Evolutionary conservation across 2,888 invertebrate genomes (phyloP).

Genomic region (Lordiphosa andalusiaca): DNA sequence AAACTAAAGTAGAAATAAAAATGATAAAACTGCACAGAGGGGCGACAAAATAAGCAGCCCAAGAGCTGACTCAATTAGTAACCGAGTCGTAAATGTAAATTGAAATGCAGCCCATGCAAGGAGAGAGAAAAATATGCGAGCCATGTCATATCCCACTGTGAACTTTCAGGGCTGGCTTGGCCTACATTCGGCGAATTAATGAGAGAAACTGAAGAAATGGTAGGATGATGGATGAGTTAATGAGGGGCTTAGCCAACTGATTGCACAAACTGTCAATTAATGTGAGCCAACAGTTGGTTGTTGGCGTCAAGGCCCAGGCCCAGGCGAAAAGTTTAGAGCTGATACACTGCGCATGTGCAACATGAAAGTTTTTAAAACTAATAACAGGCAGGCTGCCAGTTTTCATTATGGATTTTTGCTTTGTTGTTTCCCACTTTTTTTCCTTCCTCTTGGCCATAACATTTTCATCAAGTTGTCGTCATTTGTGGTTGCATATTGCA

Average conservation of each 20-base stretch:
- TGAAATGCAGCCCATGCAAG: slow-evolving; percentile 35
- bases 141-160: slow-evolving; percentile 25
- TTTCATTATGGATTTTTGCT: slow-evolving; percentile 22
- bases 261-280: slow-evolving; percentile 45
- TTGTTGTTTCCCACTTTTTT: slow-evolving; percentile 5
- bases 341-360: slow-evolving; percentile 30
- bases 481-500: slow-evolving; percentile 31
- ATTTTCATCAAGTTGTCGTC: slow-evolving; percentile 50
- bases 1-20: slow-evolving; percentile 9
- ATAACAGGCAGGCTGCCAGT: slow-evolving; percentile 23
- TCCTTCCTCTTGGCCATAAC: slow-evolving; percentile 32
- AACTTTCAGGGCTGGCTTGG: slow-evolving; percentile 32
- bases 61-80: slow-evolving; percentile 42
- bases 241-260: slow-evolving; percentile 34
- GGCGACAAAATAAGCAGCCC: slow-evolving; percentile 33
- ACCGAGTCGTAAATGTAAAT: slow-evolving; percentile 27
- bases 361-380: slow-evolving; percentile 32
- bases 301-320: slow-evolving; percentile 18
- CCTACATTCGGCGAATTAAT: slow-evolving; percentile 43
- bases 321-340: slow-evolving; percentile 16
- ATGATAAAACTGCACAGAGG: slow-evolving; percentile 1
- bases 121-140: neutral
- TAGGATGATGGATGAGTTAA: slow-evolving; percentile 53
- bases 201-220: slow-evolving; percentile 2
- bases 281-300: slow-evolving; percentile 23